A percentile compares a stretch with the other conserved stretches of the same genome.
These are phyloP conservation scores for Serrognathus titanus DNA, from an alignment of 2,888 invertebrate genomes.

Conservation along the genomic window DNA sequence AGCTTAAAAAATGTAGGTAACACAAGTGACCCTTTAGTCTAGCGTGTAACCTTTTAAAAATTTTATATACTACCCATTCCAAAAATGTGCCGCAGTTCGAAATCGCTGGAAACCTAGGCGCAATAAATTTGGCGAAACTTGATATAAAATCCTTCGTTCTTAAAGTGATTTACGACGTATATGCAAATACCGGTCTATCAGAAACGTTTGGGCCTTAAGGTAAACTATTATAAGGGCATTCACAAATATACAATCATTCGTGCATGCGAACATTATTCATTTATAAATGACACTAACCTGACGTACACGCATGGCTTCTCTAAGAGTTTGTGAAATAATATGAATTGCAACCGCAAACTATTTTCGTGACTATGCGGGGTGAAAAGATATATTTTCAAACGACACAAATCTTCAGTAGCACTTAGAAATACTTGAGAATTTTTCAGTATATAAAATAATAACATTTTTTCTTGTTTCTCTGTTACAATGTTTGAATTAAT, in stretches of 20 bases:
- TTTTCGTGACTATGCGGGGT: conserved; percentile 1
- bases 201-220: conserved; percentile 21
- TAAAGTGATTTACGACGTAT: conserved; percentile 38
- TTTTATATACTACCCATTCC: conserved; percentile 30
- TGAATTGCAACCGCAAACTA: background rate
- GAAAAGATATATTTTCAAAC: background rate
- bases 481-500: too few relatives aligned
- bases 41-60: conserved; percentile 18
- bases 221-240: conserved; percentile 24
- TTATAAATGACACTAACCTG: conserved; percentile 38
- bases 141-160: conserved; percentile 1
- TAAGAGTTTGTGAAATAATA: conserved; percentile 1
- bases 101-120: background rate
- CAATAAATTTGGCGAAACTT: background rate
- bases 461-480: too few relatives aligned
- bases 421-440: background rate
- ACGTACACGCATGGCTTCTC: conserved; percentile 26
- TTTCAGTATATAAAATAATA: too few relatives aligned
- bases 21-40: conserved; percentile 23
- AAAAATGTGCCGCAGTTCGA: conserved; percentile 23
- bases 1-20: conserved; percentile 21
- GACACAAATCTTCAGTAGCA: background rate
- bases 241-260: conserved; percentile 31
- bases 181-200: conserved; percentile 35
- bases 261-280: conserved; percentile 38